Evolutionary conservation across 2,113 vertebrate species (phyloP), one percentile per base, ranked within the genome.

Genomic region (Psephotus haematonotus): DNA sequence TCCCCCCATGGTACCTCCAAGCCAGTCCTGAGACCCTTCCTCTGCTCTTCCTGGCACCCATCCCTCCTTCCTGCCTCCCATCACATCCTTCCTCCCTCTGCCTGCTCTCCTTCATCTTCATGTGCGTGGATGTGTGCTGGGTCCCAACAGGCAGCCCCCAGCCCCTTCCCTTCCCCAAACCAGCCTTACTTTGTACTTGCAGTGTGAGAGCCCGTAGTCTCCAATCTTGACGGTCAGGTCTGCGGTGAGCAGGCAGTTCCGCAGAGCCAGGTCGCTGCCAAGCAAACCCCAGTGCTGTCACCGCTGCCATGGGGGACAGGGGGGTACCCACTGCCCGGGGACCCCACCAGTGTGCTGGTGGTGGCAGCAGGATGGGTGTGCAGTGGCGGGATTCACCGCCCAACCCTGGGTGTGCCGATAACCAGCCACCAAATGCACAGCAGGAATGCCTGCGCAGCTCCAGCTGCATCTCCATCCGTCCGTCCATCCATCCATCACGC

Each of bases 161-260:
- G 23, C 57, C 77, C n/a, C 19, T 50, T n/a, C 35, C 5, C 5
- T 72, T 52, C 64, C 81, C 46, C 43, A 67, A 49, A 90, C 62
- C 86, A 62, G 80, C 85, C 98, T 98, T 96, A 99, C 99, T 98
- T 99, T 98, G 98, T 99, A 99, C 94, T 99, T 99, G 97, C 97
- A 98, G 85, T 99, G 99, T 3, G 99, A 98, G 63, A 99, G 98
- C n/a, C 99, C 99, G 7, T 99, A 99, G 97, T 99, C 99, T 2
- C 99, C 99, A 0, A 99, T 98, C 98, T 99, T 99, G 95, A 99
- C 99, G 0, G 99, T 99, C 88, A 99, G 97, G 78, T 99, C 99
- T 1, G 99, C 98, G 0, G 99, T 98, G 50, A 99, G 97, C 91
- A 99, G 97, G 97, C 99, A 99, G 97, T 99, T 99, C 96, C 99